Evolutionary conservation across 1,140 invertebrate genomes (phyloP), one percentile per base, ranked within the genome.

Genomic region (Subanguina moxae): DNA sequence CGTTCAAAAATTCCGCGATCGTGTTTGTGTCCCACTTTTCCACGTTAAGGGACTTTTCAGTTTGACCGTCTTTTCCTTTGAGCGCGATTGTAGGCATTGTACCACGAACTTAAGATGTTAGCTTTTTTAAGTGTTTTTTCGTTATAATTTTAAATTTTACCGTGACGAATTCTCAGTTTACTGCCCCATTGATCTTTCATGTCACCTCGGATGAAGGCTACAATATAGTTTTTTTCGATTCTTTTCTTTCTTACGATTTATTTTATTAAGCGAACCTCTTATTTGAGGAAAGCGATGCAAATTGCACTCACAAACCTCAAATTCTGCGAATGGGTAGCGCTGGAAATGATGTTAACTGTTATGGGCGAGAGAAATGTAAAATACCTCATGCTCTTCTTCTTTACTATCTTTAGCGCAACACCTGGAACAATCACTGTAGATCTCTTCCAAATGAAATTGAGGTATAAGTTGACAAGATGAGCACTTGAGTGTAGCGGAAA

Each of bases 281-380:
- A 81, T 64, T 66, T 81, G 79, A 11, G 79, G 79, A 65, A 81
- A 81, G 46, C 79, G 64, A 27, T 73, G 76, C 52, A 81, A 65
- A 67, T 81, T 81, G 66, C 79, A 81, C 56, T 81, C 79, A 64
- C 79, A 81, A 11, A 78, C 63, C 65, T 81, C 77, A 17, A 81
- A 70, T 38, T 75, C 52, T 9, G 80, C 80, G 11, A 70, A 65
- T 38, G 79, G 72, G 61, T 73, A 81, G 38, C 78, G 78, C 78
- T 80, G 15, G n/a, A 52, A 52, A 68, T 75, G 21, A 23, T 5
- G 28, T 23, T 73, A 46, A 21, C 38, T 30, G n/a, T n/a, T 66
- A 43, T 42, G 25, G 67, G 5, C 42, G n/a, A n/a, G n/a, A n/a
- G n/a, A 57, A 15, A 17, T 19, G n/a, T n/a, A n/a, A 30, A 21